Evolutionary conservation across 2,113 vertebrate species (phyloP).

Genomic region (Peromyscus californicus): DNA sequence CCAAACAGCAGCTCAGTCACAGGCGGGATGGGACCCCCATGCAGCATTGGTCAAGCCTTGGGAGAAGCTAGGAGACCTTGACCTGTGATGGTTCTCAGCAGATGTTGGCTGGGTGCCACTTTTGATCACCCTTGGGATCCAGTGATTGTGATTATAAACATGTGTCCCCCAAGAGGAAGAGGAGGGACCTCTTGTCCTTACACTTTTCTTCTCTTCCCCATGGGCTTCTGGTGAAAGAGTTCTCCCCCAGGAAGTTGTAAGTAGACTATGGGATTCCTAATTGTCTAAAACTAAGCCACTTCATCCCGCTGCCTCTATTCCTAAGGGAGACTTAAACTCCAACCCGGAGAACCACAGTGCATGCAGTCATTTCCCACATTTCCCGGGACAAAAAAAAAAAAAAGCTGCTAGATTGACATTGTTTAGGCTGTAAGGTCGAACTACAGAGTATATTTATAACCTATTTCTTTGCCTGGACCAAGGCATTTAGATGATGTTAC

Average conservation of each 20-base stretch:
- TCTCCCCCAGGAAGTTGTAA: constrained; percentile 21
- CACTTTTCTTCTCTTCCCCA: background rate
- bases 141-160: background rate
- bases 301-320: background rate
- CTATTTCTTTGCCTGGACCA: constrained; percentile 13
- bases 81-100: background rate
- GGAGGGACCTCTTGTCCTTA: background rate
- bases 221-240: background rate
- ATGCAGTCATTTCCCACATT: constrained; percentile 51
- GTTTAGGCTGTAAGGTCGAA: constrained; percentile 49
- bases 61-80: background rate
- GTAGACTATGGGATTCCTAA: constrained; percentile 2
- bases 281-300: constrained; percentile 6
- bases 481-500: constrained; percentile 45
- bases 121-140: too few relatives aligned
- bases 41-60: background rate
- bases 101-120: background rate
- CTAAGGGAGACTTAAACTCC: background rate
- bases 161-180: background rate
- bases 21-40: too few relatives aligned
- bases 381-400: too few relatives aligned
- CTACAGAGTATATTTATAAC: background rate
- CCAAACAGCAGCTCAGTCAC: too few relatives aligned
- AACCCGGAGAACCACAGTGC: background rate
- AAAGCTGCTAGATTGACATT: constrained; percentile 33